These are phyloP conservation scores for Philaethria dido DNA, from an alignment of 2,888 invertebrate genomes.

Conservation along the genomic window DNA sequence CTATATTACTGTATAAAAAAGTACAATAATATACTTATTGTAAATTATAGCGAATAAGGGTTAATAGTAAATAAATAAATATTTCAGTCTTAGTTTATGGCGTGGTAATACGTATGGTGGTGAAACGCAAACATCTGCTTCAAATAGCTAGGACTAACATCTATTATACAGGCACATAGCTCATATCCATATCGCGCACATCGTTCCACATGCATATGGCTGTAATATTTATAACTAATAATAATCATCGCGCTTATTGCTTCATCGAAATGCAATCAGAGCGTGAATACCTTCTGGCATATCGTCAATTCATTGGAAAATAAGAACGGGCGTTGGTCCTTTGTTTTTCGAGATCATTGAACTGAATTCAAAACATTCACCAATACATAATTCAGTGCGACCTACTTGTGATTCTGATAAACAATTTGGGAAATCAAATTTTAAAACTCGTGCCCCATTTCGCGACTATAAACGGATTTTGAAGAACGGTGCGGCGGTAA, in stretches of 20 bases:
- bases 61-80: neutral
- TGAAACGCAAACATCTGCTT: constrained; percentile 16
- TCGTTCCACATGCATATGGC: neutral
- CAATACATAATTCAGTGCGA: constrained; percentile 43
- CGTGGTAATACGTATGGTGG: neutral
- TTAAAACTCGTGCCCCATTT: constrained; percentile 21
- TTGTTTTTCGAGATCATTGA: constrained; percentile 53
- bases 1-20: too few relatives aligned
- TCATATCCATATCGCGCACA: neutral
- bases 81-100: neutral
- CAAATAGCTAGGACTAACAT: constrained; percentile 8
- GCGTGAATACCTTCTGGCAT: constrained; percentile 46
- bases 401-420: constrained; percentile 32
- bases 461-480: constrained; percentile 28
- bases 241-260: constrained; percentile 23
- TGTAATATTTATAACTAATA: constrained; percentile 7
- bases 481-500: constrained; percentile 39
- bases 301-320: constrained; percentile 45
- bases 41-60: too few relatives aligned
- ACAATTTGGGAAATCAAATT: constrained; percentile 16
- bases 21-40: too few relatives aligned
- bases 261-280: constrained; percentile 38
- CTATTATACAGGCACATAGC: neutral
- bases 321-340: constrained; percentile 45
- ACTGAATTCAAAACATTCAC: constrained; percentile 49